phyloP scores from a whole-genome alignment of 2,888 invertebrate genomes.

The Melinaea marsaeus region DNA sequence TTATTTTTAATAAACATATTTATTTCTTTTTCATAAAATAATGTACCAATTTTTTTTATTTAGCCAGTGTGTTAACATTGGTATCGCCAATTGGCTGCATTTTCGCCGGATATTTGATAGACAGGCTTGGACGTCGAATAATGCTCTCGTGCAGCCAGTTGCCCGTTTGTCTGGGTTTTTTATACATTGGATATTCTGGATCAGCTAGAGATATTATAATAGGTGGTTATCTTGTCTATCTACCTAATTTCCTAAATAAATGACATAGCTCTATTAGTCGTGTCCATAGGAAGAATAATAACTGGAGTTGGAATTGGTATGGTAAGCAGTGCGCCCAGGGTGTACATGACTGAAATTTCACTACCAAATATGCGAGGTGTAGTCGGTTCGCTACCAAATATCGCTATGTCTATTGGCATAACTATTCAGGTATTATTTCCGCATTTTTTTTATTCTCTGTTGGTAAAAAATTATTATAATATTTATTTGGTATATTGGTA shows the following conservation, averaged over 20 bases:
- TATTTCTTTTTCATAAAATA: background rate
- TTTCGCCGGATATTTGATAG: slow-evolving; percentile 80
- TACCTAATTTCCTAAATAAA: too few species aligned
- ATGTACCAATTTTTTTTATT: background rate
- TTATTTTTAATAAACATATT: background rate
- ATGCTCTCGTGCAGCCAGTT: slow-evolving; percentile 77
- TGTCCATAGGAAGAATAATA: slow-evolving; percentile 67
- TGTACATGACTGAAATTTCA: slow-evolving; percentile 80
- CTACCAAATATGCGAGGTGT: slow-evolving; percentile 84
- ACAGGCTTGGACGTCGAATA: slow-evolving; percentile 77
- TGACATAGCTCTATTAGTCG: background rate
- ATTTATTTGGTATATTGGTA: background rate
- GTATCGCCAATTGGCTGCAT: slow-evolving; percentile 81
- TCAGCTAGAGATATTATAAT: slow-evolving; percentile 74
- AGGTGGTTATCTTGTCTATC: slow-evolving; percentile 44
- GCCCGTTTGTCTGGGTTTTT: slow-evolving; percentile 81
- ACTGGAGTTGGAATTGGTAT: slow-evolving; percentile 82
- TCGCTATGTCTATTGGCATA: slow-evolving; percentile 81
- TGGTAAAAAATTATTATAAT: background rate
- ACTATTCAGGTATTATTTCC: slow-evolving; percentile 52
- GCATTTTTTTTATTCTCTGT: too few species aligned
- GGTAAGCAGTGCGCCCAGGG: slow-evolving; percentile 78
- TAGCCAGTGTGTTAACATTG: slow-evolving; percentile 79
- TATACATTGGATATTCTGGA: slow-evolving; percentile 73
- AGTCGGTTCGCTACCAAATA: slow-evolving; percentile 80